Evolutionary conservation across 2,797 vertebrate species (phyloP).

Genomic region (Pseudochirops cupreus): DNA sequence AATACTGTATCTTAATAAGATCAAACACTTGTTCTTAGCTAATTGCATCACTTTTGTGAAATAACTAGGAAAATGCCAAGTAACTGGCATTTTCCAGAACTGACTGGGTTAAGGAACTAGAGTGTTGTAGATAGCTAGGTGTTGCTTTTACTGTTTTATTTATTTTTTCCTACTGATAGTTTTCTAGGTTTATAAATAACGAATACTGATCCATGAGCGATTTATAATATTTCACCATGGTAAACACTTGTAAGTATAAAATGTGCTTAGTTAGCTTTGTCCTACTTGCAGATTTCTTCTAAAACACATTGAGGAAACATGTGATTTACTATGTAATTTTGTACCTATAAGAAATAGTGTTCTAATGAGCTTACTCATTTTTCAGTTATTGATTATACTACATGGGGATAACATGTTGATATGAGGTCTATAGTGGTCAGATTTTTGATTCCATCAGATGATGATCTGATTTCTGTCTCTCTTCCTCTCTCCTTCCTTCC

Average conservation of each 20-base stretch:
- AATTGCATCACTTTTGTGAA: constrained; percentile 43
- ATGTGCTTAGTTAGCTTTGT: not conserved
- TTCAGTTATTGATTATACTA: not conserved
- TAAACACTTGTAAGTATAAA: not conserved
- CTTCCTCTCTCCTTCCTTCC: not conserved
- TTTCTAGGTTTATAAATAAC: not conserved
- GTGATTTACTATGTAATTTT: not conserved
- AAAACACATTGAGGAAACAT: not conserved
- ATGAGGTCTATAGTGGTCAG: not conserved
- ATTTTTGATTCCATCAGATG: not conserved
- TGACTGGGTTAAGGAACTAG: not conserved
- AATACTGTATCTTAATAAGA: constrained; percentile 44
- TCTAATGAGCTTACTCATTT: not conserved
- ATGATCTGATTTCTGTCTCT: not conserved
- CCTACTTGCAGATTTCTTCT: not conserved
- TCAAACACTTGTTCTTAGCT: constrained; percentile 18
- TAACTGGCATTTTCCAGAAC: constrained; percentile 60
- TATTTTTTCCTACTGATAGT: not conserved
- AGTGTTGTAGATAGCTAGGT: constrained; percentile 35
- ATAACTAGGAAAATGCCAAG: constrained; percentile 35
- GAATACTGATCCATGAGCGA: not conserved
- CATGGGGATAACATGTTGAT: not conserved
- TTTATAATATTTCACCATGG: not conserved
- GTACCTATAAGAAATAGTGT: not conserved
- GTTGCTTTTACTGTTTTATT: constrained; percentile 48